These are phyloP conservation scores for Lota lota DNA, from an alignment of 2,113 vertebrate species.

Conservation along the genomic window DNA sequence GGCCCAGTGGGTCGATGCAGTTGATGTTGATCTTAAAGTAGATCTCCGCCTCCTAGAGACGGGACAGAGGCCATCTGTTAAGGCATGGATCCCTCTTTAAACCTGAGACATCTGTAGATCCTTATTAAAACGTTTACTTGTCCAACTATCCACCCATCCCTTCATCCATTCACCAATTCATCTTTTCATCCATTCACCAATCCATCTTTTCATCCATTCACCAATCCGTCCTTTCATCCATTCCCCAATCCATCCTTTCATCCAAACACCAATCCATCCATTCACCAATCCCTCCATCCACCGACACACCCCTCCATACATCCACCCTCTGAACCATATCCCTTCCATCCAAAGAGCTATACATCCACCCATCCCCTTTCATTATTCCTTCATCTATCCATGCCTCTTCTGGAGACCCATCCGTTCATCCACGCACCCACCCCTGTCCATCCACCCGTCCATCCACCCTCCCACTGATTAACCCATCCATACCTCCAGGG, in stretches of 20 bases:
- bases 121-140: no score
- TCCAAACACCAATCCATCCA: not conserved
- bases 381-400: not conserved
- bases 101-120: no score
- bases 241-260: not conserved
- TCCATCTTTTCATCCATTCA: not conserved
- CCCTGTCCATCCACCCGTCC: not conserved
- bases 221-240: no score
- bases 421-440: not conserved
- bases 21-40: slow-evolving; percentile 99
- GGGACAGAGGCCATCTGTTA: slow-evolving; percentile 14
- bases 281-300: not conserved
- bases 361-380: not conserved
- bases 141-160: no score
- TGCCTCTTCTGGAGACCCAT: not conserved
- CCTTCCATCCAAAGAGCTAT: not conserved
- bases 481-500: slow-evolving; percentile 73
- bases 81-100: no score
- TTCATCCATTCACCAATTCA: no score
- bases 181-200: no score
- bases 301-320: no score
- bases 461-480: not conserved
- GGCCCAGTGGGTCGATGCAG: slow-evolving; percentile 96
- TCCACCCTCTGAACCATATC: not conserved
- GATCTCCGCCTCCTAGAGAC: slow-evolving; percentile 87